Evolutionary conservation across 2,113 vertebrate species (phyloP).

Genomic region (Corynorhinus townsendii): DNA sequence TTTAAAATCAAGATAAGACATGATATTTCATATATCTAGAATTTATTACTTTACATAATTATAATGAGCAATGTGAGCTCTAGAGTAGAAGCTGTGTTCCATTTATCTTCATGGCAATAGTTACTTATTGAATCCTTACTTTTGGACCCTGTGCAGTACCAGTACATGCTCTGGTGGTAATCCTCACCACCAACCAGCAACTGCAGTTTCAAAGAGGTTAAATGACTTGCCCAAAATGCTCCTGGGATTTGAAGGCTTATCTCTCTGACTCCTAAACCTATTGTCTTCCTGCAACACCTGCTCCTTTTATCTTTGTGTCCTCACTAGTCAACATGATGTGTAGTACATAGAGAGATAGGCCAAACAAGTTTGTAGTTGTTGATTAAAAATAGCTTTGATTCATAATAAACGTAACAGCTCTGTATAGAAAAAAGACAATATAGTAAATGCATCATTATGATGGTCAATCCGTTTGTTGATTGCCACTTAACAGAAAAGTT

Average conservation of each 20-base stretch:
- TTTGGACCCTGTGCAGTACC: neutral
- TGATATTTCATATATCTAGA: neutral
- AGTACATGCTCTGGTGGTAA: neutral
- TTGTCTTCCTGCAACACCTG: neutral
- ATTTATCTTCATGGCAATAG: neutral
- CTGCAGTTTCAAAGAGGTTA: constrained; percentile 11
- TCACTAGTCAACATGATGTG: neutral
- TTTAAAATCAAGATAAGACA: neutral
- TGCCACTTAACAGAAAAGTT: neutral
- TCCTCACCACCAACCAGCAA: neutral
- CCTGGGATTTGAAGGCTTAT: neutral
- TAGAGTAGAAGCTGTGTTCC: neutral
- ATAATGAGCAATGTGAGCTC: neutral
- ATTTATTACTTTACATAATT: neutral
- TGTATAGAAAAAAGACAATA: neutral
- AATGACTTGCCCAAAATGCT: constrained; percentile 15
- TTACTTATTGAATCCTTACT: neutral
- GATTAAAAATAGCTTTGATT: constrained; percentile 9
- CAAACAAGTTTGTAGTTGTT: constrained; percentile 6
- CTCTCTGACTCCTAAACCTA: neutral
- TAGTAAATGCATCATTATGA: neutral
- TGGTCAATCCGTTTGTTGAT: constrained; percentile 14
- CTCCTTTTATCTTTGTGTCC: neutral
- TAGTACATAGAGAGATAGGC: neutral
- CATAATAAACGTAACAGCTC: neutral